These are phyloP conservation scores for Puffinus mauretanicus DNA, from an alignment of 2,113 vertebrate species.

Conservation along the genomic window DNA sequence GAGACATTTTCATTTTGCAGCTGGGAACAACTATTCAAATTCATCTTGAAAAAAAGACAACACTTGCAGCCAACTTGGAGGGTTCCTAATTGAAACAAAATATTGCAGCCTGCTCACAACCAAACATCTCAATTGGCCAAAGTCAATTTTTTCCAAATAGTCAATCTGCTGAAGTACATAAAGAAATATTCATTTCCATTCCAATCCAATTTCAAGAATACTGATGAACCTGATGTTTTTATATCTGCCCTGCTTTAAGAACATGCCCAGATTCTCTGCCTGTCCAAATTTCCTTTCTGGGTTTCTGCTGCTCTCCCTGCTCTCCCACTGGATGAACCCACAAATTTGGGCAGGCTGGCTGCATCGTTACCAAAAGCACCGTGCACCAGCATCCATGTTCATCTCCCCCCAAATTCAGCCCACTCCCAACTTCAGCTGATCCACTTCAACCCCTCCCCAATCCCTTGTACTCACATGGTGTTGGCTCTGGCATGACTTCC, in stretches of 20 bases:
- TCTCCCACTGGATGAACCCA: not conserved
- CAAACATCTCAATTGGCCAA: not conserved
- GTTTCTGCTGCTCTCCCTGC: not conserved
- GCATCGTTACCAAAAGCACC: accelerated
- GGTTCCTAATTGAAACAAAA: not conserved
- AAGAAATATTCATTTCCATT: not conserved
- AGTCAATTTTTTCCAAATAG: not conserved
- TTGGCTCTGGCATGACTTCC: not conserved
- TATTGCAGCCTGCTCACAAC: not conserved
- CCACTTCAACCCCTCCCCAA: not conserved
- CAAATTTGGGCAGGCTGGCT: not conserved
- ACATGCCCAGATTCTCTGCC: not conserved
- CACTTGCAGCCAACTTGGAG: not conserved
- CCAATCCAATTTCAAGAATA: not conserved
- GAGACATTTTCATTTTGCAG: not conserved
- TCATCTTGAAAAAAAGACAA: not conserved
- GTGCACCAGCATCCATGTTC: accelerated
- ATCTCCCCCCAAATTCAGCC: not conserved
- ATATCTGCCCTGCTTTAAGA: not conserved
- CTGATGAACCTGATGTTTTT: not conserved
- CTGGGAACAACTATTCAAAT: not conserved
- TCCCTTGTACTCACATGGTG: not conserved
- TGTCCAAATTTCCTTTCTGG: not conserved
- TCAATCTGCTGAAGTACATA: not conserved
- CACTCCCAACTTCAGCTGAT: not conserved